A percentile compares a stretch with the other conserved stretches of the same genome.
Evolutionary conservation across 23 tunicate species (phyloP).

Genomic region (Trididemnum nubilum): DNA sequence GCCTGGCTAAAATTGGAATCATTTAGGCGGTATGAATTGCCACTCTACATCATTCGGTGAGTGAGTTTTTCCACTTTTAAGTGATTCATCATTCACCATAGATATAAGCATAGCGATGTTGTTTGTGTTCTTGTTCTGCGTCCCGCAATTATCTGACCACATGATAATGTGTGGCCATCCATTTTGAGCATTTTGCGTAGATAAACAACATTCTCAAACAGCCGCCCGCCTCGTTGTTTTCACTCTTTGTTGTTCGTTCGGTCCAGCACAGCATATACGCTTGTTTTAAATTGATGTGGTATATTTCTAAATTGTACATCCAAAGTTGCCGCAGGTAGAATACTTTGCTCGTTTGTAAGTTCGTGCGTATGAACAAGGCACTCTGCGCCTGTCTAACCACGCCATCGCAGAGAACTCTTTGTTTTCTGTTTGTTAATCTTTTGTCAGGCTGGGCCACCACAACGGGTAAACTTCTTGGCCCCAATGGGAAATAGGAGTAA

Average conservation of each 20-base stretch:
- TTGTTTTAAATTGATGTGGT: background rate
- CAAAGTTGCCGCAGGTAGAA: background rate
- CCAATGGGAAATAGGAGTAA: too few relatives aligned
- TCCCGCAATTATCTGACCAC: background rate
- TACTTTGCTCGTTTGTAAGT: background rate
- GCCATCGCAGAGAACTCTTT: too few relatives aligned
- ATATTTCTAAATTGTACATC: background rate
- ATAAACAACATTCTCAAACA: too few relatives aligned
- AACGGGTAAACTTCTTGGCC: too few relatives aligned
- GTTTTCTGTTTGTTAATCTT: too few relatives aligned
- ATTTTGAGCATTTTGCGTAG: background rate
- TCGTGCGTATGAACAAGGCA: too few relatives aligned
- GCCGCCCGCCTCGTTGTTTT: too few relatives aligned
- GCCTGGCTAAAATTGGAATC: too few relatives aligned
- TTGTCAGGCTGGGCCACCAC: too few relatives aligned
- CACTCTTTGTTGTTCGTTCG: background rate
- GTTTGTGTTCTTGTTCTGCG: background rate
- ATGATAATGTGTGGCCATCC: background rate
- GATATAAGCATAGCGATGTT: background rate
- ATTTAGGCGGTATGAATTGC: too few relatives aligned
- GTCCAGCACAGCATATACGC: background rate
- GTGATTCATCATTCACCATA: background rate
- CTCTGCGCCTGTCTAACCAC: too few relatives aligned
- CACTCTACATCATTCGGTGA: too few relatives aligned
- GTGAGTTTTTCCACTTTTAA: background rate